Evolutionary conservation across 2,888 invertebrate species (phyloP).

Genomic region (Osmoderma eremita): DNA sequence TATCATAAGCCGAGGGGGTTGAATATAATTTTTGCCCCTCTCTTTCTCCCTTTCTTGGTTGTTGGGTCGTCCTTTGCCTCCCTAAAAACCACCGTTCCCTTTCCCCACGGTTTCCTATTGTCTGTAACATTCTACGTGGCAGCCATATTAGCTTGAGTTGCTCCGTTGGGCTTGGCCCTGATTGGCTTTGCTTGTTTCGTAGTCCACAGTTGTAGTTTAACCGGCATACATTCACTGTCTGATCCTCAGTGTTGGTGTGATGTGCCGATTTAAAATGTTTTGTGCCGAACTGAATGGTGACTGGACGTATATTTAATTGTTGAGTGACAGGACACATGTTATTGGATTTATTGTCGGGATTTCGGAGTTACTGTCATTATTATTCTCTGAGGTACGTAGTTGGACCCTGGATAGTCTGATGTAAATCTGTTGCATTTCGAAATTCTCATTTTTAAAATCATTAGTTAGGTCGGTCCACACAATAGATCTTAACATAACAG

Average conservation of each 20-base stretch:
- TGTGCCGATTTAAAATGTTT: slow-evolving; percentile 57
- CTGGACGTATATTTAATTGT: slow-evolving; percentile 53
- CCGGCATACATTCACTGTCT: slow-evolving; percentile 52
- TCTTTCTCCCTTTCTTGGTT: slow-evolving; percentile 38
- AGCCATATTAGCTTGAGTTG: slow-evolving; percentile 65
- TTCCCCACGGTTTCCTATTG: slow-evolving; percentile 63
- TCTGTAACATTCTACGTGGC: slow-evolving; percentile 59
- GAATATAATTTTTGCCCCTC: slow-evolving; percentile 57
- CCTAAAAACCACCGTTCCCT: slow-evolving; percentile 59
- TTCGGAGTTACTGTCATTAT: slow-evolving; percentile 38
- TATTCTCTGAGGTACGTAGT: slow-evolving; percentile 40
- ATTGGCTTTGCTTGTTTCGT: slow-evolving; percentile 64
- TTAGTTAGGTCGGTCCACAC: slow-evolving; percentile 48
- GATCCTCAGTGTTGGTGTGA: slow-evolving; percentile 53
- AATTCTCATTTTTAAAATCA: slow-evolving; percentile 48
- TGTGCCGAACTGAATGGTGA: slow-evolving; percentile 54
- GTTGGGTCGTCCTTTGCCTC: slow-evolving; percentile 55
- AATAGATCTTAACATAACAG: slow-evolving; percentile 62
- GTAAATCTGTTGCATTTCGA: slow-evolving; percentile 26
- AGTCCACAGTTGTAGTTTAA: slow-evolving; percentile 60
- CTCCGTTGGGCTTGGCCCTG: slow-evolving; percentile 63
- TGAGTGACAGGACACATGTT: slow-evolving; percentile 51
- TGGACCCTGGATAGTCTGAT: slow-evolving; percentile 9
- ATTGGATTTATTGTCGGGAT: slow-evolving; percentile 43
- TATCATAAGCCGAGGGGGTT: slow-evolving; percentile 56